Percentiles rank a stretch among this genome's conserved stretches.
Conservation (phyloP, 2,113 vertebrate species). For the Larimichthys polyactis region DNA sequence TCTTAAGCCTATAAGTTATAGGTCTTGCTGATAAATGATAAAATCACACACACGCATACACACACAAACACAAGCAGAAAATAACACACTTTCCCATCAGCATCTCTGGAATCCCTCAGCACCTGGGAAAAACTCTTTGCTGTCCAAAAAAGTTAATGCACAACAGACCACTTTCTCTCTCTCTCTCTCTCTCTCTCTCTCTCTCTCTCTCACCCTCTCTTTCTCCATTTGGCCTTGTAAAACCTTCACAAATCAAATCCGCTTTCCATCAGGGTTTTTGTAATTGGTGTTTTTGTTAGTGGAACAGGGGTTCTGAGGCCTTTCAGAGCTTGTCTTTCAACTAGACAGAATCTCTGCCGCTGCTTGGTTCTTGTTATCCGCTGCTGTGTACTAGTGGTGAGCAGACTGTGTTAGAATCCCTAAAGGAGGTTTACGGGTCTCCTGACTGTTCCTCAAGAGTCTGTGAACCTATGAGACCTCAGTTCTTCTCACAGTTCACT, state of each 20-base stretch:
- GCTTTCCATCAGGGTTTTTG: constrained; percentile 72
- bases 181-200: constrained; percentile 51
- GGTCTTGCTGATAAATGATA: constrained; percentile 50
- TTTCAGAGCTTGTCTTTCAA: constrained; percentile 67
- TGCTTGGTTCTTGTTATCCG: constrained; percentile 44
- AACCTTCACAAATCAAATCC: constrained; percentile 76
- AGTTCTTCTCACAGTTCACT: not conserved
- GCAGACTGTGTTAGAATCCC: constrained; percentile 26
- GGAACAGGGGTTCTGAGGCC: constrained; percentile 47
- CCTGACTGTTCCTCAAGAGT: constrained; percentile 10
- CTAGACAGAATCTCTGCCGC: constrained; percentile 43
- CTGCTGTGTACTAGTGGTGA: constrained; percentile 24
- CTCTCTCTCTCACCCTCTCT: constrained; percentile 19
- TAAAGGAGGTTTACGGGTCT: not conserved
- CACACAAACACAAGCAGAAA: constrained; percentile 45
- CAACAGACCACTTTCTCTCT: constrained; percentile 73
- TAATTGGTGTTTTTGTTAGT: constrained; percentile 75
- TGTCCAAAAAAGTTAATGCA: constrained; percentile 75
- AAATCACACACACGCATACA: constrained; percentile 28
- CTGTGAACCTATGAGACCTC: constrained; percentile 13
- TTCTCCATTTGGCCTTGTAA: constrained; percentile 76
- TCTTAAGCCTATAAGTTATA: constrained; percentile 14
- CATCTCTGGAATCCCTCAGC: constrained; percentile 69
- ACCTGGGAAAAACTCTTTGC: constrained; percentile 78
- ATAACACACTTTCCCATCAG: constrained; percentile 55